Conservation (phyloP, 2,113 vertebrate genomes). For the Apus apus region DNA sequence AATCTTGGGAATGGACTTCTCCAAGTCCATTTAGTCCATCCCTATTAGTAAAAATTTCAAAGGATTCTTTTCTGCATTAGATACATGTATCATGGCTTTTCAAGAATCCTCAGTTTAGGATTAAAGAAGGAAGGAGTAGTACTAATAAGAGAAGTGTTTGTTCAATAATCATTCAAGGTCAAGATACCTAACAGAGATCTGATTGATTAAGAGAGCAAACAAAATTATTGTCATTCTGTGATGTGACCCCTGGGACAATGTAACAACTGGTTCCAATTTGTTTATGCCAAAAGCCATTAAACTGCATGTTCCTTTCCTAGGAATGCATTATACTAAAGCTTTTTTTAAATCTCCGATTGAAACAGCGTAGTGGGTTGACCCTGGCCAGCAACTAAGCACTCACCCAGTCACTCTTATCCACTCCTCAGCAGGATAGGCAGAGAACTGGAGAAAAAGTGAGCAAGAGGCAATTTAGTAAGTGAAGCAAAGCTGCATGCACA, state of each 20-base stretch:
- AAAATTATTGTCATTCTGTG: not conserved
- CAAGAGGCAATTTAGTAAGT: not conserved
- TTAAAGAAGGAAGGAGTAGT: not conserved
- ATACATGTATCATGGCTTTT: rapidly evolving
- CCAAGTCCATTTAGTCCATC: not conserved
- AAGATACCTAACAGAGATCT: not conserved
- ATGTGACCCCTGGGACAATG: not conserved
- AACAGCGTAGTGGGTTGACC: not conserved
- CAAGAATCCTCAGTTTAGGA: not conserved
- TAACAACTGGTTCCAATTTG: not conserved
- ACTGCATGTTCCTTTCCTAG: not conserved
- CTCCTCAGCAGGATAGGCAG: not conserved
- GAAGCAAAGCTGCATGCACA: not conserved
- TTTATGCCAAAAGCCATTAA: not conserved
- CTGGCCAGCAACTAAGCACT: not conserved
- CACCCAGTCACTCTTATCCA: not conserved
- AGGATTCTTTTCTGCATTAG: not conserved
- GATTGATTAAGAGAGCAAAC: not conserved
- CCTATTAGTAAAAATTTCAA: not conserved
- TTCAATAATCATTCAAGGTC: not conserved
- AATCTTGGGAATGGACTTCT: not conserved
- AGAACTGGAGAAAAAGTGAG: not conserved
- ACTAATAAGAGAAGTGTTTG: not conserved
- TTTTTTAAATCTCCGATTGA: not conserved
- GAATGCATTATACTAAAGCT: not conserved